Percentiles rank a stretch among this genome's conserved stretches.
Conservation (phyloP, 2,888 invertebrate genomes). For the Ptychoptera albimana region DNA sequence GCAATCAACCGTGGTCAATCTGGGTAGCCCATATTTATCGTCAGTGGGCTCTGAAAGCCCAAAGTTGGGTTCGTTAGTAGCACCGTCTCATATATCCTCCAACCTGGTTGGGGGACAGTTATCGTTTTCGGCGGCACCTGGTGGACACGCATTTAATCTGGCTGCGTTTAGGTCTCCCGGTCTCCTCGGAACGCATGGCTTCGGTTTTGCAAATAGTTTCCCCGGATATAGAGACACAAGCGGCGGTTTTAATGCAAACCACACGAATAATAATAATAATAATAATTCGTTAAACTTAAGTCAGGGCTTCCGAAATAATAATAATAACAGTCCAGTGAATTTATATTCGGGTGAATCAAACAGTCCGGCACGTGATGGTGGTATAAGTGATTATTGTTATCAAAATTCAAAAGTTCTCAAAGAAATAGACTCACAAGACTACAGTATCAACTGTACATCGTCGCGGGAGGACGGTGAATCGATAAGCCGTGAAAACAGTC, state of each 20-base stretch:
- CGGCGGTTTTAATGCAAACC: slow-evolving; percentile 5
- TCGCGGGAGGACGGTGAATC: slow-evolving; percentile 11
- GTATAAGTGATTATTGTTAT: slow-evolving; percentile 9
- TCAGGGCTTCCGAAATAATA: slow-evolving; percentile 6
- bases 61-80: slow-evolving; percentile 8
- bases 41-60: slow-evolving; percentile 28
- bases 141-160: slow-evolving; percentile 21
- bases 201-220: slow-evolving; percentile 14
- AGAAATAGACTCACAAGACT: slow-evolving; percentile 2
- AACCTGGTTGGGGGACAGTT: slow-evolving; percentile 11
- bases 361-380: slow-evolving; percentile 9
- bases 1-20: slow-evolving; percentile 16
- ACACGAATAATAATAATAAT: slow-evolving; percentile 6
- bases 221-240: slow-evolving; percentile 9
- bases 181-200: slow-evolving; percentile 16
- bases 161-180: slow-evolving; percentile 19
- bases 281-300: slow-evolving; percentile 4
- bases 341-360: slow-evolving; percentile 10
- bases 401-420: slow-evolving; percentile 7
- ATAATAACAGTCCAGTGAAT: slow-evolving; percentile 10
- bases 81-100: slow-evolving; percentile 9
- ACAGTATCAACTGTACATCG: slow-evolving; percentile 13
- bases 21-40: slow-evolving; percentile 31
- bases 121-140: slow-evolving; percentile 22
- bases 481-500: slow-evolving; percentile 6